Evolutionary conservation across 1,140 invertebrate genomes (phyloP), one percentile per base, ranked within the genome.

Genomic region (Leucophenga varia): DNA sequence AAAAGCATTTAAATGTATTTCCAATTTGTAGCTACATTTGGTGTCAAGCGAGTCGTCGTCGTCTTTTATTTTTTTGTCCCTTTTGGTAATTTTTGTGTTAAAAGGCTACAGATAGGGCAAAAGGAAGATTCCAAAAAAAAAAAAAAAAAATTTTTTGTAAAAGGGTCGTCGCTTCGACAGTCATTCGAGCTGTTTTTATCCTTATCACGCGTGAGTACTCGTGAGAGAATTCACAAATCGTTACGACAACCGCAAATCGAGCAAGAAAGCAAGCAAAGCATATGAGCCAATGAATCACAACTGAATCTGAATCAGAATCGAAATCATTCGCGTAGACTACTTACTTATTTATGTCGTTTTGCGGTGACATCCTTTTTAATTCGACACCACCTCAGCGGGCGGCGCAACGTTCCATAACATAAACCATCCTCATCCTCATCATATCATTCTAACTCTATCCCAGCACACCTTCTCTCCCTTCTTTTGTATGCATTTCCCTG

Each of bases 1-100:
- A n/a, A n/a, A n/a, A n/a, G n/a, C 48, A 59, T 64, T 59, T 55
- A 67, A 67, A 67, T 67, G 64, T 67, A 50, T 67, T 67, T 67
- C 63, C 64, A 67, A 67, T 67, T 67, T 67, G 63, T 67, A 48
- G 36, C 10, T 25, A 6, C n/a, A n/a, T 25, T 5, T 25, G 22
- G 22, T 25, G 22, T 25, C 22, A 25, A 25, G 5, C 22, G 22
- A 25, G 22, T 25, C 5, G 22, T 25, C n/a, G 22, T 25, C 22
- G 22, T 25, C 10, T 25, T 10, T n/a, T n/a, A n/a, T n/a, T n/a
- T n/a, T n/a, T n/a, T n/a, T n/a, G n/a, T n/a, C n/a, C n/a, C n/a
- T n/a, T n/a, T n/a, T n/a, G n/a, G n/a, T n/a, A n/a, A n/a, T n/a
- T n/a, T 25, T 10, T 25, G 22, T 25, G 22, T 6, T 25, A 25